Evolutionary conservation across 2,113 vertebrate genomes (phyloP), one percentile per base, ranked within the genome.

Genomic region (Cichladusa arquata): DNA sequence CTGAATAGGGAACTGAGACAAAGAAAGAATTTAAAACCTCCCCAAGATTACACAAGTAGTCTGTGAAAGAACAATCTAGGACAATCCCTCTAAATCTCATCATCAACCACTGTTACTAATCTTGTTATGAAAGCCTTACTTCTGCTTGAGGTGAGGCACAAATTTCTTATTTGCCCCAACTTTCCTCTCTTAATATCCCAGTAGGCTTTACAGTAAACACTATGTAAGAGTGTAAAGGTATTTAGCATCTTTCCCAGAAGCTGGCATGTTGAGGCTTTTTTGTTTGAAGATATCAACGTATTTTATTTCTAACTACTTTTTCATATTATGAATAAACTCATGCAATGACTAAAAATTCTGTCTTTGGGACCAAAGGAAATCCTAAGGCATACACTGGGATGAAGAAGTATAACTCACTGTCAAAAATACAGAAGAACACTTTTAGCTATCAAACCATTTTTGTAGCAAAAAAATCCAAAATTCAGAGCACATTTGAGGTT

Each of bases 41-140:
- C 20, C 69, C 24, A n/a, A 81, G 77, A 81, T 78, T 54, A 89
- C 31, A 81, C n/a, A 81, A 54, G 38, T 28, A 47, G 47, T 16
- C 65, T 64, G 29, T 38, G 44, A 40, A 67, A 93, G 87, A 89
- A 81, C 70, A 81, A 95, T 87, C 65, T 33, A 81, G 90, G 54
- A 78, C 88, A 92, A 91, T 87, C 78, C 78, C 26, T 60, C 91
- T 88, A 92, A 88, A 88, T 64, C 53, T 86, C 48, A 64, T 82
- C 65, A 76, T 50, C 60, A 80, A 71, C 57, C 86, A 72, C 66
- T 64, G 80, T 69, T 91, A 82, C 42, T 70, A 66, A 87, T 81
- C 88, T 81, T 84, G 31, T 90, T 90, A 93, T 10, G 42, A 93
- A 87, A 93, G 47, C 42, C 33, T 65, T 62, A 78, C 45, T 86